Conservation (phyloP, 2,888 invertebrate species). For the Calliphora vomitoria region DNA sequence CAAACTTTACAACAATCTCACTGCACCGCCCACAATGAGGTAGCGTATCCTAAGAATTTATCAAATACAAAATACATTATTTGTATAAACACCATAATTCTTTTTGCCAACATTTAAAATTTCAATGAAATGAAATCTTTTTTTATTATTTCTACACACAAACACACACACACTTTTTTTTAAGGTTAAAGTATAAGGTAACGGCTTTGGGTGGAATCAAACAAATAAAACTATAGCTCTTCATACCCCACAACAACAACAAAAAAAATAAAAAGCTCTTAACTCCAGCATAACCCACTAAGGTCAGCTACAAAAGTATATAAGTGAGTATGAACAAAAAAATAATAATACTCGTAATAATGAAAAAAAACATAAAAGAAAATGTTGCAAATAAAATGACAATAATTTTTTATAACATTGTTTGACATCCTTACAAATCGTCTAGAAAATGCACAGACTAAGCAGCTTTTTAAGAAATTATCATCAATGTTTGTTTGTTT, state of each 20-base stretch:
- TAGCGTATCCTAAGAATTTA: too few relatives aligned
- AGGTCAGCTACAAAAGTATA: slow-evolving; percentile 43
- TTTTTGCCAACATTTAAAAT: slow-evolving; percentile 42
- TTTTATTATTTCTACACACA: slow-evolving; percentile 12
- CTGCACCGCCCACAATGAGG: too few relatives aligned
- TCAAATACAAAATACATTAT: too few relatives aligned
- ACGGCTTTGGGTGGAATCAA: slow-evolving; percentile 56
- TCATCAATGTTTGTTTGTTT: slow-evolving; percentile 60
- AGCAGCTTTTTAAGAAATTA: slow-evolving; percentile 66
- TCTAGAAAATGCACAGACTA: slow-evolving; percentile 35
- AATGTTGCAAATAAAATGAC: slow-evolving; percentile 81
- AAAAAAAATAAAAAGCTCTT: slow-evolving; percentile 21
- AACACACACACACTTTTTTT: slow-evolving; percentile 21
- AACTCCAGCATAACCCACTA: slow-evolving; percentile 27
- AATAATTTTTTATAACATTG: slow-evolving; percentile 83
- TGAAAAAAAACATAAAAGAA: slow-evolving; percentile 50
- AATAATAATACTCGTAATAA: background rate
- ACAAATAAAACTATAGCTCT: slow-evolving; percentile 34
- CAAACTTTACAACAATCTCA: too few relatives aligned
- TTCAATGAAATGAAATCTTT: slow-evolving; percentile 59
- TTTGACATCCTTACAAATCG: slow-evolving; percentile 78
- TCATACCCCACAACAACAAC: background rate
- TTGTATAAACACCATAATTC: background rate
- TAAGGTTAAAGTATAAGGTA: slow-evolving; percentile 70
- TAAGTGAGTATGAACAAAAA: background rate